Evolutionary conservation across 2,113 vertebrate species (phyloP).

Genomic region (Pseudorasbora parva): DNA sequence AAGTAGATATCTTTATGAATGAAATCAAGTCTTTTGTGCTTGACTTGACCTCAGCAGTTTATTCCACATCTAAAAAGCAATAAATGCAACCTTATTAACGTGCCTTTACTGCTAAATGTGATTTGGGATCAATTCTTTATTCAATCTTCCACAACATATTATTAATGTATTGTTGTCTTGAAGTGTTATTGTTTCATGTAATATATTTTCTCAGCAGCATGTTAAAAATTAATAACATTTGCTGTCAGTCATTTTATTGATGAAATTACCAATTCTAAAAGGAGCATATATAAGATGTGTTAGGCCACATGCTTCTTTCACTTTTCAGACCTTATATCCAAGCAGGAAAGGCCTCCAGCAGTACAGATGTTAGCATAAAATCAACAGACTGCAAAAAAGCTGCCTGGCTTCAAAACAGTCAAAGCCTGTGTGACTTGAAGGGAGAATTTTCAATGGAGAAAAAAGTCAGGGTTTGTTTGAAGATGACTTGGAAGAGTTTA

Average conservation of each 20-base stretch:
- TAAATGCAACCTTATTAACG: accelerated
- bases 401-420: not conserved
- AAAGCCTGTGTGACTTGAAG: not conserved
- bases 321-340: constrained; percentile 1
- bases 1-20: not conserved
- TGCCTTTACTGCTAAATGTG: not conserved
- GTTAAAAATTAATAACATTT: no score
- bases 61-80: not conserved
- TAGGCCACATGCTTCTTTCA: not conserved
- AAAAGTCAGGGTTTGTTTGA: constrained; percentile 3
- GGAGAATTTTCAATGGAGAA: not conserved
- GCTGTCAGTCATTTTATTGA: not conserved
- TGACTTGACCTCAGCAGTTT: not conserved
- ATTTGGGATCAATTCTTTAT: not conserved
- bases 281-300: no score
- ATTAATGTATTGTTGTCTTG: not conserved
- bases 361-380: constrained; percentile 39
- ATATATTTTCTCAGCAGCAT: not conserved
- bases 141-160: not conserved
- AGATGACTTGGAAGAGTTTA: not conserved
- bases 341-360: constrained; percentile 18
- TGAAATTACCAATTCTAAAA: not conserved
- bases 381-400: constrained; percentile 31
- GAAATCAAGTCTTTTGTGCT: not conserved
- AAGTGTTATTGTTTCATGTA: not conserved